Conservation (phyloP, 2,113 vertebrate species). For the Ciconia boyciana region DNA sequence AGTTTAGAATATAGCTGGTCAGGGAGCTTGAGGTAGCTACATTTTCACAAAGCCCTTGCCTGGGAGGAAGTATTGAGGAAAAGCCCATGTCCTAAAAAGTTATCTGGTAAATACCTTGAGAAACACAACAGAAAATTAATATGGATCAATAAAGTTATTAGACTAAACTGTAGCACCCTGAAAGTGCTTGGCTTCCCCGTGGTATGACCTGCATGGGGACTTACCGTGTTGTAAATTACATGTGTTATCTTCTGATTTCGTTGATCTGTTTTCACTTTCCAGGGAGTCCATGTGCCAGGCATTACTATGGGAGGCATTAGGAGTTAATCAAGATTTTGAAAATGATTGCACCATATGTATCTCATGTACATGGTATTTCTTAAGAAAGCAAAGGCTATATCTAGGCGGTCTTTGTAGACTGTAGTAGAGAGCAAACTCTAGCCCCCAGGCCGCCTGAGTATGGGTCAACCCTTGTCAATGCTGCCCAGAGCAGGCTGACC, state of each 20-base stretch:
- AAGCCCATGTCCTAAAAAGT: neutral
- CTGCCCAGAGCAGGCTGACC: neutral
- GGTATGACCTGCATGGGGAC: accelerated
- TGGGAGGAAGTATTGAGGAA: neutral
- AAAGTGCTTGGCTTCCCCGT: neutral
- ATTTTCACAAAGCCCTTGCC: neutral
- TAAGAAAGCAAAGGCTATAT: neutral
- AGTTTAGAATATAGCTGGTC: neutral
- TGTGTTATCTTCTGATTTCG: neutral
- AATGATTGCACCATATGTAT: neutral
- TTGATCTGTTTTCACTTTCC: neutral
- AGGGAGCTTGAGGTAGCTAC: neutral
- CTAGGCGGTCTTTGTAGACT: neutral
- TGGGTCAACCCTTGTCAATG: neutral
- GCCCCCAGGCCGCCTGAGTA: neutral
- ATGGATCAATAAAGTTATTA: neutral
- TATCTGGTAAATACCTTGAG: neutral
- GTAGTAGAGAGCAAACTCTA: neutral
- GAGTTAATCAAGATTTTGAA: neutral
- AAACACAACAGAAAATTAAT: neutral
- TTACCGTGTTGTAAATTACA: neutral
- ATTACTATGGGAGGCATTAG: neutral
- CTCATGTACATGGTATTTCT: neutral
- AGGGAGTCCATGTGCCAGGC: neutral
- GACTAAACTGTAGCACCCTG: neutral